Percentiles rank a stretch among this genome's conserved stretches.
Conservation (phyloP, 2,888 invertebrate genomes). For the Megamerina dolium region DNA sequence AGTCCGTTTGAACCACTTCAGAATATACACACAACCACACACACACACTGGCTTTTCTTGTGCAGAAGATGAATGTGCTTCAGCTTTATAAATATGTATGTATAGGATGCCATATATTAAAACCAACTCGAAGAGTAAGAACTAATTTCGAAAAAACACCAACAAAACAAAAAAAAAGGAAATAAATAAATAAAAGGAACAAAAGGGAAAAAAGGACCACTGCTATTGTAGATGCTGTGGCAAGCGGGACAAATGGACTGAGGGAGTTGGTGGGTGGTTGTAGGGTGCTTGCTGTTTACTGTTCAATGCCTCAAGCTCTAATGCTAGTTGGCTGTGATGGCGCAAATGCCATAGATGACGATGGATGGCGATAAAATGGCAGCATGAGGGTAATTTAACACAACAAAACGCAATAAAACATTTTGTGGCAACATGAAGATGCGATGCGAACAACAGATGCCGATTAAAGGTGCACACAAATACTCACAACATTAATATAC, state of each 20-base stretch:
- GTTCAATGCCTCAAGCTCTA: no score
- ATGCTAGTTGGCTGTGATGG: no score
- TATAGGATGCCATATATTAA: slow-evolving; percentile 41
- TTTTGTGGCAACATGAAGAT: slow-evolving; percentile 42
- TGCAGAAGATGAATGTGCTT: slow-evolving; percentile 39
- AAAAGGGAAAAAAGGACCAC: slow-evolving; percentile 29
- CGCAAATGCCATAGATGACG: no score
- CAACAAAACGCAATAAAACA: slow-evolving; percentile 42
- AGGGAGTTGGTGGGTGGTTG: not conserved
- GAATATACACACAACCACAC: no score
- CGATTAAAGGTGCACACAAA: slow-evolving; percentile 34
- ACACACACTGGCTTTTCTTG: slow-evolving; percentile 15
- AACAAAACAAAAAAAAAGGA: slow-evolving; percentile 30
- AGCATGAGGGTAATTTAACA: slow-evolving; percentile 36
- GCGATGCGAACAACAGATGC: slow-evolving; percentile 39
- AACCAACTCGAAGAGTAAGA: slow-evolving; percentile 40
- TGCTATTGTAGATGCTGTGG: slow-evolving; percentile 23
- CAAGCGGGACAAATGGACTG: slow-evolving; percentile 1
- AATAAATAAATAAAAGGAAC: slow-evolving; percentile 3
- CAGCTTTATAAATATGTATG: slow-evolving; percentile 41
- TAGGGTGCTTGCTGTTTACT: no score
- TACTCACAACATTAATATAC: no score
- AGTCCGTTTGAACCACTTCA: no score
- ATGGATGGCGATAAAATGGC: slow-evolving; percentile 22
- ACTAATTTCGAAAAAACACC: slow-evolving; percentile 43